A percentile compares a stretch with the other conserved stretches of the same genome.
Evolutionary conservation across 1,140 invertebrate species (phyloP).

Genomic region (Atta colombica): DNA sequence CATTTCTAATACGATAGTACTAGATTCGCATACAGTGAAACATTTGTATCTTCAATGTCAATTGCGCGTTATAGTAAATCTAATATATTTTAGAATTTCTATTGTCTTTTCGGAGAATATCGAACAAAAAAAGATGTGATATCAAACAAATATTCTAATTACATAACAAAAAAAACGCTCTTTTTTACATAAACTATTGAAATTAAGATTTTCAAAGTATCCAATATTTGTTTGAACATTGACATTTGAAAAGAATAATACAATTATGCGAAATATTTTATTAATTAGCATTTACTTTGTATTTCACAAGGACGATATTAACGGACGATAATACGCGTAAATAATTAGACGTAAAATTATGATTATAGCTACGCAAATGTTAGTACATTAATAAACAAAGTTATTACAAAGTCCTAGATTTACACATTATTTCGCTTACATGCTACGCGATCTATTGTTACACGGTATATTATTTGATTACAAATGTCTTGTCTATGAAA

Average conservation of each 20-base stretch:
- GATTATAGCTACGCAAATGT: not conserved
- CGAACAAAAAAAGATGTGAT: conserved; percentile 13
- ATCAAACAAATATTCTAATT: not conserved
- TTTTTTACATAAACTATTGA: not conserved
- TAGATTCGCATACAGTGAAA: not conserved
- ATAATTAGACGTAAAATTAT: conserved; percentile 15
- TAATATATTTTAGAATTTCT: not conserved
- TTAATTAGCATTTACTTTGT: conserved; percentile 8
- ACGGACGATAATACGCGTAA: not conserved
- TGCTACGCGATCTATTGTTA: conserved; percentile 20
- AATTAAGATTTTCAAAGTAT: not conserved
- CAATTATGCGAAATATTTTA: conserved; percentile 36
- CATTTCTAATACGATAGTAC: not conserved
- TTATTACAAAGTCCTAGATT: conserved; percentile 13
- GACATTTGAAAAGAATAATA: not conserved
- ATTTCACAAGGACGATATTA: not conserved
- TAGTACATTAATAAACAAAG: conserved; percentile 28
- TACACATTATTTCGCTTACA: conserved; percentile 47
- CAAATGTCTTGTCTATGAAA: conserved; percentile 14
- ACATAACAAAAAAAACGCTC: not conserved
- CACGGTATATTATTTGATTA: conserved; percentile 45
- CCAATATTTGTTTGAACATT: conserved; percentile 8
- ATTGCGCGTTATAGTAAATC: not conserved
- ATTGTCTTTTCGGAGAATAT: not conserved
- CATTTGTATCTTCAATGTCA: conserved; percentile 17